Evolutionary conservation across 2,888 invertebrate genomes (phyloP).

Genomic region (Apamea anceps): DNA sequence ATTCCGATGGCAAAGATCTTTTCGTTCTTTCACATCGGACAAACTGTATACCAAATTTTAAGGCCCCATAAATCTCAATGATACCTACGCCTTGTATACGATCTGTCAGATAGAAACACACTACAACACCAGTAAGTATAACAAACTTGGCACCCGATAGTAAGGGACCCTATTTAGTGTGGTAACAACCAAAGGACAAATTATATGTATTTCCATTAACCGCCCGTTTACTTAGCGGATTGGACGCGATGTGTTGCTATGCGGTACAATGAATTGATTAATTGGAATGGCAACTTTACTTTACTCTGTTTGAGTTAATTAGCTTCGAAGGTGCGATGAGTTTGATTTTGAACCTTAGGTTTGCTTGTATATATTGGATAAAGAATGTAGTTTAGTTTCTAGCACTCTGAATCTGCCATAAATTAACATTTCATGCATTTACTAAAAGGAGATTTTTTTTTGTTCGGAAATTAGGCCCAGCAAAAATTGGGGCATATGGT

Average conservation of each 20-base stretch:
- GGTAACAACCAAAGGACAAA: constrained; percentile 40
- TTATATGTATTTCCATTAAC: constrained; percentile 57
- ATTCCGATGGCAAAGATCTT: background rate
- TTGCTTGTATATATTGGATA: background rate
- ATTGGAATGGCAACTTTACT: constrained; percentile 45
- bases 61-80: background rate
- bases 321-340: background rate
- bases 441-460: no score
- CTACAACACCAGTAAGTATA: background rate
- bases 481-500: no score
- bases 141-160: constrained; percentile 35
- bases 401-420: no score
- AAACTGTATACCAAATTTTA: background rate
- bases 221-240: constrained; percentile 61
- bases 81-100: background rate
- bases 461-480: no score
- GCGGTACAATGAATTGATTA: constrained; percentile 41
- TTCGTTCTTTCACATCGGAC: background rate
- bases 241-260: constrained; percentile 43
- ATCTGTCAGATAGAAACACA: background rate
- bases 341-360: background rate
- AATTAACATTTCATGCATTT: no score
- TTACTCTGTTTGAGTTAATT: constrained; percentile 2
- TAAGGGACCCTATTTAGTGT: constrained; percentile 39
- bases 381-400: no score